phyloP scores from a whole-genome alignment of 2,888 invertebrate genomes.

The Lutraria lutraria region DNA sequence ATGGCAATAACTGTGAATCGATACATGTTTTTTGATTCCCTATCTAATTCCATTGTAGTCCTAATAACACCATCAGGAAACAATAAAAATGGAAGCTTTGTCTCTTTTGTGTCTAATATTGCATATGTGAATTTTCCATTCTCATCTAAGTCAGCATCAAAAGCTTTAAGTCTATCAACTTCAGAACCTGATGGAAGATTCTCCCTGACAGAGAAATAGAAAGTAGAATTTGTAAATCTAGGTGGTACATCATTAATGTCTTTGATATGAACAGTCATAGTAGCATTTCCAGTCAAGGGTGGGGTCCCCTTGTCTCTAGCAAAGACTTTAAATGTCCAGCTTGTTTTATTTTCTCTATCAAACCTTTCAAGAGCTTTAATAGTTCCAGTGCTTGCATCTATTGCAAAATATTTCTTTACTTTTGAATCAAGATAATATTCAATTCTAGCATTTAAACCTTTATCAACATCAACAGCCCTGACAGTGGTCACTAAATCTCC shows the following conservation, averaged over 20 bases:
- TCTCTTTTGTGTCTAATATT: constrained; percentile 70
- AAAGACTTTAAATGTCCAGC: constrained; percentile 76
- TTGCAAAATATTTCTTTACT: constrained; percentile 88
- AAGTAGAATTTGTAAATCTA: constrained; percentile 73
- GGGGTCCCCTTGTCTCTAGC: constrained; percentile 78
- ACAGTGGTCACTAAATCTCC: constrained; percentile 91
- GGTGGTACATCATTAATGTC: constrained; percentile 82
- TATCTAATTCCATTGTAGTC: constrained; percentile 68
- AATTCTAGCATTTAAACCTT: constrained; percentile 76
- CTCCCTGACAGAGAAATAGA: constrained; percentile 77
- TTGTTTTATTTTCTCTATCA: constrained; percentile 72
- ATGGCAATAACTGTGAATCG: constrained; percentile 70
- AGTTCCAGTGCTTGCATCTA: constrained; percentile 72
- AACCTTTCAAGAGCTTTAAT: constrained; percentile 74
- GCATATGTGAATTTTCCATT: constrained; percentile 71
- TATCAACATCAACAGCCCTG: constrained; percentile 92
- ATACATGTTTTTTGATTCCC: constrained; percentile 68
- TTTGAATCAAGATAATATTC: constrained; percentile 87
- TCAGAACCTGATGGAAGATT: constrained; percentile 68
- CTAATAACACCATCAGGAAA: constrained; percentile 73
- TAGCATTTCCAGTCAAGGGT: constrained; percentile 73
- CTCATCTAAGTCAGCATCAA: constrained; percentile 77
- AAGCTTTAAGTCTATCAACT: constrained; percentile 76
- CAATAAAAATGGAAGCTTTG: constrained; percentile 72
- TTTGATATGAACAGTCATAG: constrained; percentile 74